Evolutionary conservation across 2,888 invertebrate genomes (phyloP).

Genomic region (Platerodrilus igneus): DNA sequence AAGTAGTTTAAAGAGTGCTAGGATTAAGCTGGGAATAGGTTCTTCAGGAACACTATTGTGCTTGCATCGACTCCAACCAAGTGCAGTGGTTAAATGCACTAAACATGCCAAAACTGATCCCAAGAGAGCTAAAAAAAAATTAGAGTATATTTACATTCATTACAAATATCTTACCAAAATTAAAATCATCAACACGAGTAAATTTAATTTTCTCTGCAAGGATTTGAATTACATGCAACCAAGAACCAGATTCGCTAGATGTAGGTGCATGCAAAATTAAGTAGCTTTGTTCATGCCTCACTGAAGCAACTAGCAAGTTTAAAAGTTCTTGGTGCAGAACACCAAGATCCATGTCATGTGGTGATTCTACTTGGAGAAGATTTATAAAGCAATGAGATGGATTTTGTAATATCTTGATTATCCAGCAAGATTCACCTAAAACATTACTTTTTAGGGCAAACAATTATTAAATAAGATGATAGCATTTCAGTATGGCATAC

Average conservation of each 20-base stretch:
- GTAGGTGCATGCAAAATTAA: slow-evolving; percentile 21
- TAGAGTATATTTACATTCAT: slow-evolving; percentile 1
- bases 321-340: slow-evolving; percentile 41
- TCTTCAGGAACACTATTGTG: slow-evolving; percentile 29
- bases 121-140: slow-evolving; percentile 47
- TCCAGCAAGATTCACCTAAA: slow-evolving; percentile 38
- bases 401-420: slow-evolving; percentile 38
- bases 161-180: slow-evolving; percentile 46
- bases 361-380: slow-evolving; percentile 34
- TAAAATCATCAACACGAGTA: slow-evolving; percentile 53
- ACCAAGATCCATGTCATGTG: slow-evolving; percentile 34
- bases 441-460: slow-evolving; percentile 3
- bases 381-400: slow-evolving; percentile 36
- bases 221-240: slow-evolving; percentile 49
- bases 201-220: slow-evolving; percentile 51
- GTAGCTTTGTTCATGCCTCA: slow-evolving; percentile 40
- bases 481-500: no score
- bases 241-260: slow-evolving; percentile 30
- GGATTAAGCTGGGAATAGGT: slow-evolving; percentile 44
- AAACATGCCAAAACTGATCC: slow-evolving; percentile 51
- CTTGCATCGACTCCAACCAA: slow-evolving; percentile 48
- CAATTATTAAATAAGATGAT: no score
- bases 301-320: slow-evolving; percentile 41
- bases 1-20: slow-evolving; percentile 50
- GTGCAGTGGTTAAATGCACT: slow-evolving; percentile 49